These are phyloP conservation scores for Calidris pygmaea DNA, from an alignment of 2,113 vertebrate genomes.

Conservation along the genomic window DNA sequence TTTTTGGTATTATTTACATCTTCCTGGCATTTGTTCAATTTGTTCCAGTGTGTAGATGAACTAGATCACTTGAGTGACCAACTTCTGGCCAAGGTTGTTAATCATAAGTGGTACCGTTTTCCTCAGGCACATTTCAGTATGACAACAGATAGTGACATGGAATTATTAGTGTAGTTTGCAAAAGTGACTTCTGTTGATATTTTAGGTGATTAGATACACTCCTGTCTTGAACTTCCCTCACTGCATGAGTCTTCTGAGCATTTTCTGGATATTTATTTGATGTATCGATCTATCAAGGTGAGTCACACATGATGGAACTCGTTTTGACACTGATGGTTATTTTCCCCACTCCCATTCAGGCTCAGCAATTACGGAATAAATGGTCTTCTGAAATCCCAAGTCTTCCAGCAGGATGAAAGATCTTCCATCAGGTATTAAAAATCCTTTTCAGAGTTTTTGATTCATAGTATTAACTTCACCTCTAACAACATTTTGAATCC, in stretches of 20 bases:
- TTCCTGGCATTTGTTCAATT: neutral
- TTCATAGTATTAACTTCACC: neutral
- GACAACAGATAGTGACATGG: neutral
- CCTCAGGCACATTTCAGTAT: neutral
- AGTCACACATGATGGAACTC: neutral
- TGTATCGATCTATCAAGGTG: neutral
- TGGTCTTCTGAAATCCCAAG: neutral
- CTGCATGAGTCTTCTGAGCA: neutral
- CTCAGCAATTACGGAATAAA: neutral
- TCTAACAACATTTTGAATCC: neutral
- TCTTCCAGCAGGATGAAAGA: neutral
- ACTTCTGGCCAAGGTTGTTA: neutral
- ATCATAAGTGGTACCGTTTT: neutral
- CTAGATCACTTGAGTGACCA: neutral
- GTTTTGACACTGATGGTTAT: neutral
- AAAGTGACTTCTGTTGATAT: neutral
- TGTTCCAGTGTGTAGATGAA: neutral
- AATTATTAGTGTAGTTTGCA: neutral
- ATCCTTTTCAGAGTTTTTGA: neutral
- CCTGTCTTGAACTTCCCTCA: neutral
- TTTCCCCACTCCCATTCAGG: neutral
- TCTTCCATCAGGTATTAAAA: neutral
- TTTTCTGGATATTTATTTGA: neutral
- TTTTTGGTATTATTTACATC: neutral
- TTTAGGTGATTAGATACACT: neutral